These are phyloP conservation scores for Macaria liturata DNA, from an alignment of 2,888 invertebrate species.

Conservation along the genomic window DNA sequence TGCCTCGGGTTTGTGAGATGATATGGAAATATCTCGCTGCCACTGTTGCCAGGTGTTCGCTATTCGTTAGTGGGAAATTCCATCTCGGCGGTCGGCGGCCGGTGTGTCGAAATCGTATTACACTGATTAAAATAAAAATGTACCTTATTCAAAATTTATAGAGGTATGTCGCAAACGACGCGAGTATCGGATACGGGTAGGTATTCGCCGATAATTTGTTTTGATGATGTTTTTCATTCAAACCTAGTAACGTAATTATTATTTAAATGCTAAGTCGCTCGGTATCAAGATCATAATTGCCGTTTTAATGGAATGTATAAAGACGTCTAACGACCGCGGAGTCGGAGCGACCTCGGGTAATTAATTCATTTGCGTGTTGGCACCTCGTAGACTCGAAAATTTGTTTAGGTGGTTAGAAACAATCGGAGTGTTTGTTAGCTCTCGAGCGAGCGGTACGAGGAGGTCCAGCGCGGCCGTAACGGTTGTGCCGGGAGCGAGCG, in stretches of 20 bases:
- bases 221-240: conserved; percentile 27
- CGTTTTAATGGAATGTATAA: conserved; percentile 27
- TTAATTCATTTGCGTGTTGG: conserved; percentile 49
- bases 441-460: conserved; percentile 51
- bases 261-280: conserved; percentile 30
- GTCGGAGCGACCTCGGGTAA: conserved; percentile 31
- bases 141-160: conserved; percentile 29
- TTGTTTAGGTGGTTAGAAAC: conserved; percentile 48
- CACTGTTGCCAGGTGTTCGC: conserved; percentile 54
- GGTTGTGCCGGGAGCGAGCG: conserved; percentile 55
- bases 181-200: conserved; percentile 13
- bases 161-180: conserved; percentile 23
- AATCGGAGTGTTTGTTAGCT: conserved; percentile 45
- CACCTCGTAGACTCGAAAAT: conserved; percentile 40
- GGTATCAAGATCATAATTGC: conserved; percentile 28
- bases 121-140: conserved; percentile 30
- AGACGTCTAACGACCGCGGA: conserved; percentile 16
- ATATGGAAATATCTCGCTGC: conserved; percentile 52
- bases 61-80: conserved; percentile 60
- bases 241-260: conserved; percentile 27
- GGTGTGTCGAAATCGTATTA: conserved; percentile 36
- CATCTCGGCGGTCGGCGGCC: conserved; percentile 36
- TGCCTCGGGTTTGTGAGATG: conserved; percentile 51
- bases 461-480: conserved; percentile 70
- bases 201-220: conserved; percentile 20